Evolutionary conservation across 2,888 invertebrate species (phyloP).

Genomic region (Plemyria rubiginata): DNA sequence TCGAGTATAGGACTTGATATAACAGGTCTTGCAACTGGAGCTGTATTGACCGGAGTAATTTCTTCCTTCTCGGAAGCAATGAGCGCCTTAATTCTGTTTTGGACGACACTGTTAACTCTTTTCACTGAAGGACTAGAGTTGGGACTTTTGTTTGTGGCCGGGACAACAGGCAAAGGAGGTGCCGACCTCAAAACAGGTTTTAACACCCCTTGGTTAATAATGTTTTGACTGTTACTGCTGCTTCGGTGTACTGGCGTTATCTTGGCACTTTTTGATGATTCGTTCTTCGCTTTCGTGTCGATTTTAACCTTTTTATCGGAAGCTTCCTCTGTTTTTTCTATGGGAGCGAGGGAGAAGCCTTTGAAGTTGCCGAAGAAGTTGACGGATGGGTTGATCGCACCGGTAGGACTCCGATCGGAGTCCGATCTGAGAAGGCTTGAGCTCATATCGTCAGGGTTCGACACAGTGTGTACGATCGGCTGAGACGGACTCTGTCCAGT

Average conservation of each 20-base stretch:
- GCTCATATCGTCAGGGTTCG: slow-evolving; percentile 89
- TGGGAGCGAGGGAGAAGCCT: slow-evolving; percentile 91
- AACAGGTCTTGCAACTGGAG: slow-evolving; percentile 89
- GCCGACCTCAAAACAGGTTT: slow-evolving; percentile 84
- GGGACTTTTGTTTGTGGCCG: slow-evolving; percentile 65
- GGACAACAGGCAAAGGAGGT: slow-evolving; percentile 87
- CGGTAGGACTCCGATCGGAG: slow-evolving; percentile 75
- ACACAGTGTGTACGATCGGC: slow-evolving; percentile 79
- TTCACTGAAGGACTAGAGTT: slow-evolving; percentile 72
- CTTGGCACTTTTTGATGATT: slow-evolving; percentile 78
- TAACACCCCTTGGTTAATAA: slow-evolving; percentile 63
- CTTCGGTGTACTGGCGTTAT: slow-evolving; percentile 80
- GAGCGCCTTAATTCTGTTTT: slow-evolving; percentile 76
- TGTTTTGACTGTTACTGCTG: slow-evolving; percentile 69
- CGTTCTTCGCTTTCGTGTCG: slow-evolving; percentile 41
- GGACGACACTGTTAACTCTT: slow-evolving; percentile 71
- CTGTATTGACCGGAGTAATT: slow-evolving; percentile 64
- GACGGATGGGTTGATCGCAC: slow-evolving; percentile 76
- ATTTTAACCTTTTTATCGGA: slow-evolving; percentile 32
- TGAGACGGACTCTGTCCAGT: slow-evolving; percentile 64
- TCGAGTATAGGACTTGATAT: slow-evolving; percentile 93
- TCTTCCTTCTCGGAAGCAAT: slow-evolving; percentile 77
- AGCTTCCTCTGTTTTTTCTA: slow-evolving; percentile 69
- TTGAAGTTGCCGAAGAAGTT: slow-evolving; percentile 95
- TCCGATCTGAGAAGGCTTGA: slow-evolving; percentile 87